Percentiles rank a stretch among this genome's conserved stretches.
phyloP scores from a whole-genome alignment of 2,888 invertebrate species.

The Lampropteryx suffumata region DNA sequence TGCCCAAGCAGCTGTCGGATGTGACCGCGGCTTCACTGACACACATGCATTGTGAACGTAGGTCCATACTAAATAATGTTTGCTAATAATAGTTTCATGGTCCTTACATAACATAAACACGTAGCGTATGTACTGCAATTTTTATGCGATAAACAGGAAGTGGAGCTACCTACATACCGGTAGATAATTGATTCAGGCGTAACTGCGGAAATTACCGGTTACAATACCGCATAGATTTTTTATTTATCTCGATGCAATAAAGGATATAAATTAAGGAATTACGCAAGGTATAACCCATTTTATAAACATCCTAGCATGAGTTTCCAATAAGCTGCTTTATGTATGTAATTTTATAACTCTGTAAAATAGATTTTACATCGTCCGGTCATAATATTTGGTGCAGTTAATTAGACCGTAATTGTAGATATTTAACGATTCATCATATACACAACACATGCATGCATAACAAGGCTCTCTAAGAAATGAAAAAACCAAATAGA shows the following conservation, averaged over 20 bases:
- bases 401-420: constrained; percentile 38
- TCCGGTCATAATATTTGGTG: constrained; percentile 45
- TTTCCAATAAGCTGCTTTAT: constrained; percentile 40
- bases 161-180: too few species aligned
- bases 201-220: too few species aligned
- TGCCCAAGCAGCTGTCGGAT: constrained; percentile 65
- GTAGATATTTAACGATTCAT: constrained; percentile 22
- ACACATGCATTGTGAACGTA: constrained; percentile 7
- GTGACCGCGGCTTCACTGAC: constrained; percentile 60
- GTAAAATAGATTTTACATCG: constrained; percentile 49
- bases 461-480: not conserved
- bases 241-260: too few species aligned
- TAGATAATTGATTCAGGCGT: too few species aligned
- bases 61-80: too few species aligned
- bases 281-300: not conserved
- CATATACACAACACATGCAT: too few species aligned
- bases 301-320: constrained; percentile 16
- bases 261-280: not conserved
- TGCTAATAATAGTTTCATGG: too few species aligned
- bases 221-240: too few species aligned
- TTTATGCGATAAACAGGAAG: too few species aligned
- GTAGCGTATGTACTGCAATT: too few species aligned
- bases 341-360: constrained; percentile 41
- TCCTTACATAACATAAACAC: too few species aligned
- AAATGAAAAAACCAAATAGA: not conserved